phyloP scores from a whole-genome alignment of 2,797 vertebrate species.

The Pogonophryne albipinna region DNA sequence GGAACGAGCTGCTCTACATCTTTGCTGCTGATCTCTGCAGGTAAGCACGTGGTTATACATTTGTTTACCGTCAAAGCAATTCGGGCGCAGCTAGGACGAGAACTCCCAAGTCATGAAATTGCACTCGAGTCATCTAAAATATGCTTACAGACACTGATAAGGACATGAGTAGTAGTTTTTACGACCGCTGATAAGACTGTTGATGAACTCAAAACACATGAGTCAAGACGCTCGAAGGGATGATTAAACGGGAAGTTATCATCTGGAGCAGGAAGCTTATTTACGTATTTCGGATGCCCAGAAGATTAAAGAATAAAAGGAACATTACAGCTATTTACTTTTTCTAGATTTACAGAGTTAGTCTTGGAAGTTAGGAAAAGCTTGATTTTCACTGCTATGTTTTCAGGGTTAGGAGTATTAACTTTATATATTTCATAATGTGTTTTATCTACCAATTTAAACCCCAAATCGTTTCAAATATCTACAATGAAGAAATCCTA shows the following conservation, averaged over 20 bases:
- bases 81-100: background rate
- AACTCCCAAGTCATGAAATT: conserved; percentile 11
- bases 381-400: too few relatives aligned
- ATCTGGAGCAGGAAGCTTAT: background rate
- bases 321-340: background rate
- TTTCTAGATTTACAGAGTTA: background rate
- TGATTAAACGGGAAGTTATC: conserved; percentile 10
- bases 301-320: background rate
- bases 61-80: conserved; percentile 57
- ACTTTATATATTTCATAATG: too few relatives aligned
- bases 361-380: too few relatives aligned
- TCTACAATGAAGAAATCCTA: too few relatives aligned
- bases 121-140: conserved; percentile 4
- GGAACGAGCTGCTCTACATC: conserved; percentile 88
- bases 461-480: too few relatives aligned
- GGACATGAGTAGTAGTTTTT: background rate
- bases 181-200: conserved; percentile 24
- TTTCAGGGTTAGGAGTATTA: too few relatives aligned
- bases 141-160: conserved; percentile 38
- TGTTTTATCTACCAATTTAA: too few relatives aligned
- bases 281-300: background rate
- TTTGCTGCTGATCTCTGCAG: conserved; percentile 89
- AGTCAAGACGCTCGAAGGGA: too few relatives aligned
- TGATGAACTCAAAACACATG: background rate
- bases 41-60: conserved; percentile 58